Evolutionary conservation across 2,797 vertebrate species (phyloP).

Genomic region (Pseudopleuronectes americanus): DNA sequence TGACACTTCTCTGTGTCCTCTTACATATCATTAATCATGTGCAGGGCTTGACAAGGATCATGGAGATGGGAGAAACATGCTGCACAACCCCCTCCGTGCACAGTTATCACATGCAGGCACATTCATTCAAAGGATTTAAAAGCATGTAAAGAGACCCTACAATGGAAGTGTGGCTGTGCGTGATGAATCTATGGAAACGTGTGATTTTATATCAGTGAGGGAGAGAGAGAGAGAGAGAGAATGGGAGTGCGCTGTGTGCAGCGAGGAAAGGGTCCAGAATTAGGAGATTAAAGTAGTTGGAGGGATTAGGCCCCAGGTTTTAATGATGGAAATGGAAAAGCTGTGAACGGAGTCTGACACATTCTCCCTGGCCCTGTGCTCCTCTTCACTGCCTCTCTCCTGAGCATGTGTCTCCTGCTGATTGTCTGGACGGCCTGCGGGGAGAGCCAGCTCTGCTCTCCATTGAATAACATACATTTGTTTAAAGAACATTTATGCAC

Average conservation of each 20-base stretch:
- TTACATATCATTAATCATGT: slow-evolving; percentile 55
- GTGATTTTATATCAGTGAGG: slow-evolving; percentile 58
- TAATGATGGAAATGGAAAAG: slow-evolving; percentile 83
- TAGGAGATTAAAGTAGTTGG: slow-evolving; percentile 83
- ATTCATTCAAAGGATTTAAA: slow-evolving; percentile 49
- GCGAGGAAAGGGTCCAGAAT: slow-evolving; percentile 71
- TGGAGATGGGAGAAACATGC: slow-evolving; percentile 13
- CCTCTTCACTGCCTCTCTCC: slow-evolving; percentile 52
- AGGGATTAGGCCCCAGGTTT: slow-evolving; percentile 83
- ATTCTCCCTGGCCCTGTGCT: slow-evolving; percentile 62
- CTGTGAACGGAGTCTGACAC: slow-evolving; percentile 68
- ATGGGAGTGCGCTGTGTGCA: slow-evolving; percentile 45
- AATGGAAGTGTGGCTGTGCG: background rate
- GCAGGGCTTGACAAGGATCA: slow-evolving; percentile 39
- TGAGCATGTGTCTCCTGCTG: slow-evolving; percentile 67
- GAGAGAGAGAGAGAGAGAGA: slow-evolving; percentile 19
- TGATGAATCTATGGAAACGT: slow-evolving; percentile 41
- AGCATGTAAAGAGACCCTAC: slow-evolving; percentile 39
- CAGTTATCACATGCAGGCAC: slow-evolving; percentile 20
- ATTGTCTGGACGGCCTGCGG: slow-evolving; percentile 60
- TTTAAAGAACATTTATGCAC: slow-evolving; percentile 54
- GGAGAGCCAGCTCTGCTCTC: slow-evolving; percentile 40
- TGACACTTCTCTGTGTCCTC: slow-evolving; percentile 54
- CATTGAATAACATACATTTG: slow-evolving; percentile 58
- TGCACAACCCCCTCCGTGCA: slow-evolving; percentile 12